Base-by-base conservation (phyloP, 2,888 invertebrate species). In the Acrocera orbiculus region DNA sequence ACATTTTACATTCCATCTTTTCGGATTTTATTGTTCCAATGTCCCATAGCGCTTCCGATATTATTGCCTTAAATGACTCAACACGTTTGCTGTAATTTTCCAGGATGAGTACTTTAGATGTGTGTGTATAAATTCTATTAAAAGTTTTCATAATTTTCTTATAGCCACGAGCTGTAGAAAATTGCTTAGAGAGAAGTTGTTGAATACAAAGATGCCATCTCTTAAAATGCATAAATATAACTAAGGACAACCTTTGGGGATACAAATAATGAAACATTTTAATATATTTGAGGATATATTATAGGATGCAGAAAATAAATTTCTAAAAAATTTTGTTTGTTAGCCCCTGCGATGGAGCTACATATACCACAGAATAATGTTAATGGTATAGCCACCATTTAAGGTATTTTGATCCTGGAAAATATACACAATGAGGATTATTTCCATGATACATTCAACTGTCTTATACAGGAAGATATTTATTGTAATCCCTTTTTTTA, bases 401-500 rank as follows among this genome's bases (percentile, higher is more conserved):
- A 27, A 35, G 35, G 35, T 32, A 36, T 26, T 29, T 27, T 36
- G 36, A 35, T 39, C 36, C 39, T 34, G 39, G 37, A 40, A 35
- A 32, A 37, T 40, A 35, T 26, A 33, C 31, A 40, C 32, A 38
- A 38, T 36, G 38, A 30, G 40, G 40, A 40, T 40, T 40, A 40
- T 40, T 40, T 40, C 40, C 40, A 38, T 40, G 37, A 38, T 38
- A 40, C 38, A 34, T 40, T 38, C 38, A 34, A 36, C 38, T 32
- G 35, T 23, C 31, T 25, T 32, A 31, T 27, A 38, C 37, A 40
- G 38, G 40, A 40, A 40, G 40, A 40, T 38, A 40, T 40, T 40
- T 40, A 40, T 40, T 40, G 36, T 40, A 38, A 40, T 40, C 40
- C 40, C 32, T 40, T 40, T 40, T 40, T 30, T 28, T 35, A 34